These are phyloP conservation scores for Pantherophis vulpinus DNA, from an alignment of 2,797 vertebrate species.

Conservation along the genomic window DNA sequence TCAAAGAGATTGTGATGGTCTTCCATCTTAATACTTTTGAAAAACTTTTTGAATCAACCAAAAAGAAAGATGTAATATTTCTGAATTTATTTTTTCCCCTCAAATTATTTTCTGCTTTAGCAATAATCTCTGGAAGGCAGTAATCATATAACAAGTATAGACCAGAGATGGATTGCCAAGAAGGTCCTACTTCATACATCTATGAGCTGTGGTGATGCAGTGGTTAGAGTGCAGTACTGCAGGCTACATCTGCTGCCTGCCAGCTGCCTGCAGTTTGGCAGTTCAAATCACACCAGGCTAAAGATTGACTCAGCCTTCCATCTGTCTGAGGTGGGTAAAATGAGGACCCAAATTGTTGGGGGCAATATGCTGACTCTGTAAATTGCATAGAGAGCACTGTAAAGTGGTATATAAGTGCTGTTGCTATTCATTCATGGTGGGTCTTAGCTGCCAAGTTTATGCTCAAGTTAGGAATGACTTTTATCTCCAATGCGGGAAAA, in stretches of 20 bases:
- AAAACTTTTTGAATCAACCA: not conserved
- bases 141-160: not conserved
- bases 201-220: not conserved
- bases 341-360: no score
- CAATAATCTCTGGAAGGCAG: not conserved
- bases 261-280: no score
- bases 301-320: no score
- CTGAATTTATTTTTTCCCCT: not conserved
- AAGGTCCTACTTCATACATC: not conserved
- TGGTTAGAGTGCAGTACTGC: no score
- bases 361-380: no score
- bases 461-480: not conserved
- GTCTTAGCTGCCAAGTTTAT: not conserved
- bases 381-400: no score
- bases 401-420: no score
- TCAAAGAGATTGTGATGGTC: not conserved
- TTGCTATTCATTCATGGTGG: not conserved
- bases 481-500: not conserved
- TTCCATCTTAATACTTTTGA: not conserved
- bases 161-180: not conserved
- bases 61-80: not conserved
- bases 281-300: no score
- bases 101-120: not conserved
- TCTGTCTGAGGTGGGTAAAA: no score
- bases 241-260: no score